Evolutionary conservation across 2,113 vertebrate species (phyloP).

Genomic region (Argyrosomus japonicus): DNA sequence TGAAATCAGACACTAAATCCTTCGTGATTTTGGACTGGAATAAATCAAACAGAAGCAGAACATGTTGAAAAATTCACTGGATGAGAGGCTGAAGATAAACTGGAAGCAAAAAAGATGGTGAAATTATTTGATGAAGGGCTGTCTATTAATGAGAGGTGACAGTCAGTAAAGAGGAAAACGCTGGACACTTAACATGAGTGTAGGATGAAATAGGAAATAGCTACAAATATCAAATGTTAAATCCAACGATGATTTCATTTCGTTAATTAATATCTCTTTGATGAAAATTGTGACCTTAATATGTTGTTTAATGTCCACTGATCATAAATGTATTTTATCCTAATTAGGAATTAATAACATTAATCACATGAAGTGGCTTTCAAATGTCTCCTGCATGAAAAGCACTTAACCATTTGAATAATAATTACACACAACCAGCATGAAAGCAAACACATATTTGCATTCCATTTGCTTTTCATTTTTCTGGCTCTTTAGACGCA

Average conservation of each 20-base stretch:
- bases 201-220: background rate
- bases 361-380: constrained; percentile 1
- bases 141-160: background rate
- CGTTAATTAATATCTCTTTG: background rate
- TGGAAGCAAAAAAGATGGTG: constrained; percentile 1
- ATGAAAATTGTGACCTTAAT: background rate
- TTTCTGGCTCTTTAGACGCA: background rate
- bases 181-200: background rate
- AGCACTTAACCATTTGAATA: background rate
- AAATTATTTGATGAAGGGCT: constrained; percentile 7
- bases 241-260: no score
- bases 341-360: constrained; percentile 13
- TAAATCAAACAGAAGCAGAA: constrained; percentile 33
- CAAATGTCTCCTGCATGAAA: background rate
- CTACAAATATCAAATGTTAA: background rate
- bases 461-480: background rate
- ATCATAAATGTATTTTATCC: constrained; percentile 3
- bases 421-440: background rate
- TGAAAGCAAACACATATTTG: constrained; percentile 4
- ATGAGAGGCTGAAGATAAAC: constrained; percentile 12
- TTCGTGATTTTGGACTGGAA: constrained; percentile 22
- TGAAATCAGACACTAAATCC: constrained; percentile 56
- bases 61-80: constrained; percentile 3
- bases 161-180: background rate
- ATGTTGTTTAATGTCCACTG: background rate